Base-by-base conservation (phyloP, 2,797 vertebrate genomes). In the Brachymystax lenok region DNA sequence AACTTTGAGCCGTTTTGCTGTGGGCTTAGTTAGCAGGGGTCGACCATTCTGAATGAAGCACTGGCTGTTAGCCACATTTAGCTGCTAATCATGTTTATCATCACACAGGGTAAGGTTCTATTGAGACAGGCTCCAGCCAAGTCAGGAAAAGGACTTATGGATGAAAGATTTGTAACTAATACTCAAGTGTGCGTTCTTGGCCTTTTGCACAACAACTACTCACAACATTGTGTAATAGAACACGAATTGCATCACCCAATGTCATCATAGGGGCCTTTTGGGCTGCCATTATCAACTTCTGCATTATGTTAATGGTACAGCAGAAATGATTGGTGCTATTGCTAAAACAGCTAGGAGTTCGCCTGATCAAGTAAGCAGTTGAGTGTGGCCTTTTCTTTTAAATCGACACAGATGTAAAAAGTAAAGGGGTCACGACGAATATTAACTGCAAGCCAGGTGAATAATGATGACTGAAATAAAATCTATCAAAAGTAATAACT, bases 41-140 rank as follows among this genome's bases (percentile, higher is more conserved):
- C 69, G 33, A 72, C 84, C 77, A 80, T 88, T 88, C 83, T 86
- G 75, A 0, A 0, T 83, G 89, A 91, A 92, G 88, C 88, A 86
- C 76, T 16, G 73, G 74, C 82, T 86, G 83, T 89, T 91, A 87
- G 88, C 69, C 71, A 72, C 19, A 13, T 46, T 76, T 71, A 76
- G 74, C 40, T n/a, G 77, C 88, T 91, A 92, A 94, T 91, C 88
- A 74, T 77, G 80, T 90, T 87, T 80, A 90, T 91, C 84, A 85
- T 78, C 70, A 85, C 84, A 76, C 40, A 77, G 72, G 75, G 46
- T 66, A 40, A n/a, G 3, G 75, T 63, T 73, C 40, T n/a, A 59
- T 61, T 74, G 54, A 76, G 54, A 66, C 69, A 83, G 33, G 79
- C 81, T n/a, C 30, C n/a, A 73, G 79, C 68, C 78, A 77, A 75